phyloP scores from a whole-genome alignment of 2,797 vertebrate species.

The Buceros bicornis region DNA sequence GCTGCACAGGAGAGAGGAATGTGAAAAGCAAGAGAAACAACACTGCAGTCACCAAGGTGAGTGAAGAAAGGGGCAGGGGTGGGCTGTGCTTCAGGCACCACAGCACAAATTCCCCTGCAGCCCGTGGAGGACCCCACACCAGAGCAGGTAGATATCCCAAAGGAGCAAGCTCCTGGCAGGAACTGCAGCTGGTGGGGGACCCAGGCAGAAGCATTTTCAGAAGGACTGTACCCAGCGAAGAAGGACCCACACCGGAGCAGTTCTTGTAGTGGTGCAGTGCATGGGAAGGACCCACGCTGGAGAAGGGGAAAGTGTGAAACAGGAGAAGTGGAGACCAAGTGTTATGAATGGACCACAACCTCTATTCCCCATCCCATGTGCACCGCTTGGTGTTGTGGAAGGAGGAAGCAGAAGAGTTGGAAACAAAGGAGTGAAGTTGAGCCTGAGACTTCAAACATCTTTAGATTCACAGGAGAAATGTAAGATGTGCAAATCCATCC shows the following conservation, averaged over 20 bases:
- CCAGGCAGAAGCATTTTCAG: not conserved
- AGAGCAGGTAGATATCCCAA: not conserved
- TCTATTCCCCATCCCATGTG: not conserved
- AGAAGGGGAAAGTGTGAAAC: not conserved
- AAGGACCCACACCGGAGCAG: not conserved
- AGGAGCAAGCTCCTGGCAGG: not conserved
- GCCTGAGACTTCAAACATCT: not conserved
- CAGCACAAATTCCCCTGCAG: not conserved
- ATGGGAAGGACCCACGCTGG: not conserved
- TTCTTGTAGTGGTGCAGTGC: not conserved
- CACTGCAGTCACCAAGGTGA: not conserved
- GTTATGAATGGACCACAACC: fast-evolving
- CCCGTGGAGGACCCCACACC: not conserved
- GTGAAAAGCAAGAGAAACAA: not conserved
- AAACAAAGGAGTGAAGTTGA: too few species aligned
- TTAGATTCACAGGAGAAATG: not conserved
- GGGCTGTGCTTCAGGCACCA: fast-evolving
- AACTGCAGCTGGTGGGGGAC: not conserved
- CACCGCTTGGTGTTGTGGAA: not conserved
- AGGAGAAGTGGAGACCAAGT: not conserved
- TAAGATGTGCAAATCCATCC: not conserved
- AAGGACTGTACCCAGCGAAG: not conserved
- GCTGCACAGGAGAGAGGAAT: not conserved
- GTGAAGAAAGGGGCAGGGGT: not conserved
- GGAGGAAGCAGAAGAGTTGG: too few species aligned